phyloP scores from a whole-genome alignment of 2,888 invertebrate genomes.

The Hirtodrosophila alboralis region DNA sequence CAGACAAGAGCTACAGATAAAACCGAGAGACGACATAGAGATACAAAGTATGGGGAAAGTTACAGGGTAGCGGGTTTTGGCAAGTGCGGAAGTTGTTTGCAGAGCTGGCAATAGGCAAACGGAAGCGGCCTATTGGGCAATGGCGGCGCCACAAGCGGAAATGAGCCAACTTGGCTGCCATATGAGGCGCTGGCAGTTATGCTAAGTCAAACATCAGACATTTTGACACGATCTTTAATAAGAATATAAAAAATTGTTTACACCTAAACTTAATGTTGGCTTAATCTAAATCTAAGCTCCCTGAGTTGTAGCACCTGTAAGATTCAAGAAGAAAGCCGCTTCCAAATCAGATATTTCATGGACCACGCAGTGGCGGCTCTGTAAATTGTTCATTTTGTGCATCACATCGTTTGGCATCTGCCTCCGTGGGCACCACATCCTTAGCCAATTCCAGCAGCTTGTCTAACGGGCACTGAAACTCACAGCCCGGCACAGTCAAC shows the following conservation, averaged over 20 bases:
- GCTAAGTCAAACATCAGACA: constrained; percentile 31
- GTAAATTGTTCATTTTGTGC: constrained; percentile 85
- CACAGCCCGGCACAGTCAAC: constrained; percentile 87
- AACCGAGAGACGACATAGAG: constrained; percentile 7
- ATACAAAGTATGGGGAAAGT: neutral
- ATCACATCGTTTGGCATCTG: constrained; percentile 85
- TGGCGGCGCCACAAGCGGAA: constrained; percentile 75
- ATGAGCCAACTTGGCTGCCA: constrained; percentile 76
- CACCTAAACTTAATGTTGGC: constrained; percentile 22
- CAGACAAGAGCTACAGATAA: constrained; percentile 18
- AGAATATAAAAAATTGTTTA: constrained; percentile 4
- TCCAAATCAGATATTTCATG: constrained; percentile 54
- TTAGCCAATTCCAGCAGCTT: constrained; percentile 85
- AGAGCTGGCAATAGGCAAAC: constrained; percentile 65
- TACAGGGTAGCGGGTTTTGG: constrained; percentile 43
- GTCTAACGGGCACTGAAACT: constrained; percentile 86
- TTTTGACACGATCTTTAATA: constrained; percentile 43
- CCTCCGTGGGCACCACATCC: constrained; percentile 85
- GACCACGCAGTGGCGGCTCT: constrained; percentile 85
- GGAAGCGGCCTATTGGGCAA: constrained; percentile 77
- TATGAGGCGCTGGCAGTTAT: constrained; percentile 52
- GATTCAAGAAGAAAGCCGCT: constrained; percentile 7
- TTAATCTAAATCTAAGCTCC: constrained; percentile 36
- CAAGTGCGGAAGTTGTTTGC: constrained; percentile 76
- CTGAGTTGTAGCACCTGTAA: constrained; percentile 44